phyloP scores from a whole-genome alignment of 2,888 invertebrate genomes.

The Mythimna pallens region DNA sequence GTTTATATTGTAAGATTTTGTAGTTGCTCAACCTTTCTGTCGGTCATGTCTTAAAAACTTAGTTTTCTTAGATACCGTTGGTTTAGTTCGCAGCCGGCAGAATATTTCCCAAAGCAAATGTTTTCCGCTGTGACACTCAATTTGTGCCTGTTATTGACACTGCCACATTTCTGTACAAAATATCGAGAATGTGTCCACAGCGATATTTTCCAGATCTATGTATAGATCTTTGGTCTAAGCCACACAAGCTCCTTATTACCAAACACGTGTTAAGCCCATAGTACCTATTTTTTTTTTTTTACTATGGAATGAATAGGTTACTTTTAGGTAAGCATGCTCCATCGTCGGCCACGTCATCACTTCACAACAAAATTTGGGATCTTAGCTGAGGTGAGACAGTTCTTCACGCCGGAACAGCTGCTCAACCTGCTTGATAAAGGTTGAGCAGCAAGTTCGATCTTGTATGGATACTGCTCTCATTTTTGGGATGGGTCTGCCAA shows the following conservation, averaged over 20 bases:
- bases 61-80: background rate
- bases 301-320: no score
- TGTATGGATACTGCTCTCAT: no score
- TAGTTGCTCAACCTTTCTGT: no score
- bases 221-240: background rate
- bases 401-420: no score
- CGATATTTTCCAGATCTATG: constrained; percentile 2
- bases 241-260: background rate
- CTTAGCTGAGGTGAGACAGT: no score
- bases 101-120: constrained; percentile 45
- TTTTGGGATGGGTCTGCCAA: no score
- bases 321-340: no score
- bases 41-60: background rate
- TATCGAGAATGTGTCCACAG: constrained; percentile 21
- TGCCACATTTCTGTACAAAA: constrained; percentile 11
- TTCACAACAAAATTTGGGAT: no score
- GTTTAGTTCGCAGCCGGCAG: background rate
- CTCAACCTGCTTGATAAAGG: no score
- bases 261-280: background rate
- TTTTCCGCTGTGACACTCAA: constrained; percentile 48
- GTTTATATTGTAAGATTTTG: no score
- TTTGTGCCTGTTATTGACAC: constrained; percentile 54
- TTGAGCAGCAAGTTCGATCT: no score
- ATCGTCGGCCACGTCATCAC: no score
- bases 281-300: background rate